Conservation (phyloP, 2,113 vertebrate genomes). For the Microtus pennsylvanicus region DNA sequence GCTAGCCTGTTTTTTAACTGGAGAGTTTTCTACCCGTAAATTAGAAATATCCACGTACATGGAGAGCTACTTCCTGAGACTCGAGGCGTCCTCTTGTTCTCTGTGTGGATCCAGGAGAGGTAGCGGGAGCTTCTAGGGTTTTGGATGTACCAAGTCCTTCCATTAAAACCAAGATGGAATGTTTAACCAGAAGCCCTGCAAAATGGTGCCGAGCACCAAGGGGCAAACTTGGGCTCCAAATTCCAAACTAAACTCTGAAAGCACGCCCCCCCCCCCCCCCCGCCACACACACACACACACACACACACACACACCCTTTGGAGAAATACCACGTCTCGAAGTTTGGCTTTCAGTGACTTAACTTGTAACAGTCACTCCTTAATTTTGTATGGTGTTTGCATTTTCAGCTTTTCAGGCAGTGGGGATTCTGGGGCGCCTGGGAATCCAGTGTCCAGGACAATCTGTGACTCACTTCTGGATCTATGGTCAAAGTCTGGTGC, state of each 20-base stretch:
- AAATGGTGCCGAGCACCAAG: constrained; percentile 37
- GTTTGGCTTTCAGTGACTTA: background rate
- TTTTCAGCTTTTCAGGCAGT: background rate
- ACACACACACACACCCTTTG: background rate
- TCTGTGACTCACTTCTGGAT: constrained; percentile 9
- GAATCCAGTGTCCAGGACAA: constrained; percentile 8
- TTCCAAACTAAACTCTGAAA: background rate
- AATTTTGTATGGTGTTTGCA: background rate
- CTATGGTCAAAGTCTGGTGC: constrained; percentile 13
- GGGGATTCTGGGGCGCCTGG: constrained; percentile 23
- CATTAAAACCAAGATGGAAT: constrained; percentile 71
- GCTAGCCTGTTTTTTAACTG: constrained; percentile 78
- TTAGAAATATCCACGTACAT: constrained; percentile 53
- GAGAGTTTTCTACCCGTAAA: constrained; percentile 54
- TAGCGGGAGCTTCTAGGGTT: background rate
- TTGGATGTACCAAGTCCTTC: constrained; percentile 53
- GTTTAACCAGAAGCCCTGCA: background rate
- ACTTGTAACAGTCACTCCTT: constrained; percentile 20
- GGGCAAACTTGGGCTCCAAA: constrained; percentile 25
- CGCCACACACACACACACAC: too few relatives aligned
- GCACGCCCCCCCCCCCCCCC: too few relatives aligned
- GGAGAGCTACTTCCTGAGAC: constrained; percentile 36
- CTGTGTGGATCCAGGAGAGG: background rate
- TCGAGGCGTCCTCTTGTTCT: constrained; percentile 40
- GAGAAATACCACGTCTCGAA: constrained; percentile 26